Conservation (phyloP, 2,888 invertebrate species). For the Anticlea derivata region DNA sequence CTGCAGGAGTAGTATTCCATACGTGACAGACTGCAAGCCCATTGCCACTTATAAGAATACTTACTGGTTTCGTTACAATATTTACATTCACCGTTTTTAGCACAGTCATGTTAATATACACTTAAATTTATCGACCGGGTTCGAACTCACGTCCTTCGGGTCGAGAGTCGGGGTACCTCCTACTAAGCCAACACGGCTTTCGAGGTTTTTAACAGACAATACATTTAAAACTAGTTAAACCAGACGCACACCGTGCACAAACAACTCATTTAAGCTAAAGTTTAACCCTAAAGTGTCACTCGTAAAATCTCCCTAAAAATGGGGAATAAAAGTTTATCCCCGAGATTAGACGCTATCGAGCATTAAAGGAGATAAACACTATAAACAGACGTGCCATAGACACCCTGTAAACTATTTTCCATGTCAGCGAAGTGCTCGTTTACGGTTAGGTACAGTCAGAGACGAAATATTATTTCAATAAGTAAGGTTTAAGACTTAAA, state of each 20-base stretch:
- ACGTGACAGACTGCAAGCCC: too few species aligned
- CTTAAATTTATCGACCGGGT: too few species aligned
- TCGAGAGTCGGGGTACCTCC: too few species aligned
- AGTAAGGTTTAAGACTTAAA: too few species aligned
- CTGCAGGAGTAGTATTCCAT: too few species aligned
- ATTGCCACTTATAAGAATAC: too few species aligned
- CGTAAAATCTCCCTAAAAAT: slow-evolving; percentile 76
- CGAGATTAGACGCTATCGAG: slow-evolving; percentile 74
- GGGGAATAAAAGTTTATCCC: slow-evolving; percentile 75
- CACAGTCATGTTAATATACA: too few species aligned
- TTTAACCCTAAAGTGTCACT: slow-evolving; percentile 73
- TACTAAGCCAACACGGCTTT: too few species aligned
- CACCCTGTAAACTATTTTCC: slow-evolving; percentile 79
- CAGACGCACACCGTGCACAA: slow-evolving; percentile 61
- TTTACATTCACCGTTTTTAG: too few species aligned
- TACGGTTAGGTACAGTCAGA: slow-evolving; percentile 47
- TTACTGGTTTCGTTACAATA: too few species aligned
- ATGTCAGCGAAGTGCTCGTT: slow-evolving; percentile 77
- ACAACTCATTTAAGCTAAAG: slow-evolving; percentile 76
- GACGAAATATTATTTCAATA: not conserved
- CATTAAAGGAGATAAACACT: slow-evolving; percentile 74
- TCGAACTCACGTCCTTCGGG: too few species aligned
- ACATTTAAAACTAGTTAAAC: slow-evolving; percentile 46
- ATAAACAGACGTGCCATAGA: slow-evolving; percentile 53
- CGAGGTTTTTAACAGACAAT: too few species aligned